Evolutionary conservation across 1,140 invertebrate genomes (phyloP).

Genomic region (Drosophila pseudoobscura): DNA sequence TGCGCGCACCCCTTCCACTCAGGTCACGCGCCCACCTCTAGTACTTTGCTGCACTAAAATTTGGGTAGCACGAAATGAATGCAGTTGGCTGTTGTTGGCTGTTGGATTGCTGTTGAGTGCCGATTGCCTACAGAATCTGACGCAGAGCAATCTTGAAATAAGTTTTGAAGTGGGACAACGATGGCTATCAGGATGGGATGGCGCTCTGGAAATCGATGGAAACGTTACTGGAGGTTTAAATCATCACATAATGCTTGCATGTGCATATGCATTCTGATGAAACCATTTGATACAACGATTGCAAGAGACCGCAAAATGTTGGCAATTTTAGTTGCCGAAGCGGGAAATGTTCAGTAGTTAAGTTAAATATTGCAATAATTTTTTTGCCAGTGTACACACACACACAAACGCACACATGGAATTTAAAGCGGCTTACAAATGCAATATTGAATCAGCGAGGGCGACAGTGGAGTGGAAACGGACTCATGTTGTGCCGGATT

Average conservation of each 20-base stretch:
- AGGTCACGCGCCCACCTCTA: slow-evolving; percentile 27
- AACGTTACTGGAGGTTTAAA: slow-evolving; percentile 20
- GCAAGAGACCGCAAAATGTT: not conserved
- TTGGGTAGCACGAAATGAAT: slow-evolving; percentile 41
- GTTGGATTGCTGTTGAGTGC: slow-evolving; percentile 22
- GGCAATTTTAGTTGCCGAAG: too few species aligned
- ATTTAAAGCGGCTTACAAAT: slow-evolving; percentile 40
- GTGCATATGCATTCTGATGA: not conserved
- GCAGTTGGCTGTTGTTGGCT: slow-evolving; percentile 20
- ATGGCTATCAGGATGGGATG: slow-evolving; percentile 9
- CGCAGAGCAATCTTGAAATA: slow-evolving; percentile 47
- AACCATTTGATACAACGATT: not conserved
- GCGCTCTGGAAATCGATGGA: slow-evolving; percentile 36
- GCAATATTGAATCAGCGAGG: slow-evolving; percentile 43
- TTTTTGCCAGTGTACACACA: slow-evolving; percentile 13
- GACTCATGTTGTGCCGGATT: slow-evolving; percentile 11
- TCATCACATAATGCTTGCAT: slow-evolving; percentile 5
- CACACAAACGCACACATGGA: slow-evolving; percentile 7
- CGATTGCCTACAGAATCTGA: slow-evolving; percentile 39
- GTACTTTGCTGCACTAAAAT: slow-evolving; percentile 20
- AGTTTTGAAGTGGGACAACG: slow-evolving; percentile 40
- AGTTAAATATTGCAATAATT: slow-evolving; percentile 17
- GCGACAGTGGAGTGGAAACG: slow-evolving; percentile 5
- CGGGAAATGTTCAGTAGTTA: slow-evolving; percentile 9
- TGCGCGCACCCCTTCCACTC: too few species aligned